Evolutionary conservation across 2,888 invertebrate genomes (phyloP).

Genomic region (Drosophila basisetae): DNA sequence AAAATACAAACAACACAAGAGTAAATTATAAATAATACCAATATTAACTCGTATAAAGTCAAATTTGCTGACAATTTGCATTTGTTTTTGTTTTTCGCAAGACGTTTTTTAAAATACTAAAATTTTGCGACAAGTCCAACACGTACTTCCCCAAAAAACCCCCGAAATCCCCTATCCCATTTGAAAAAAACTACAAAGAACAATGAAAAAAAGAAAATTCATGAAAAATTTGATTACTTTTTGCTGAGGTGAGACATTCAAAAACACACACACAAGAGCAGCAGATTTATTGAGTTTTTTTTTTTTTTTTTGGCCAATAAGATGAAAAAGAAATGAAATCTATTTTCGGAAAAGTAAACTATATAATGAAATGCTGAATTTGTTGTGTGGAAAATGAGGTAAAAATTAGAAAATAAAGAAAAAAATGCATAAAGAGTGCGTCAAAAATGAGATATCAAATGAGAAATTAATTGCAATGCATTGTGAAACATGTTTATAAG

Average conservation of each 20-base stretch:
- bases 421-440: slow-evolving; percentile 68
- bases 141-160: slow-evolving; percentile 36
- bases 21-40: slow-evolving; percentile 66
- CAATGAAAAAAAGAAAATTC: slow-evolving; percentile 25
- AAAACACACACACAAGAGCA: slow-evolving; percentile 84
- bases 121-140: slow-evolving; percentile 65
- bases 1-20: slow-evolving; percentile 62
- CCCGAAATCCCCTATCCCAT: slow-evolving; percentile 26
- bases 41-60: slow-evolving; percentile 72
- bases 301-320: slow-evolving; percentile 50
- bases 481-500: slow-evolving; percentile 86
- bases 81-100: slow-evolving; percentile 84
- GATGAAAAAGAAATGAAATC: slow-evolving; percentile 36
- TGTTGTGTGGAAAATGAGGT: slow-evolving; percentile 86
- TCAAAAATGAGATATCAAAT: slow-evolving; percentile 66
- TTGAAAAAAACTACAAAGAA: slow-evolving; percentile 18
- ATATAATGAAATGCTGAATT: slow-evolving; percentile 75
- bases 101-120: slow-evolving; percentile 68
- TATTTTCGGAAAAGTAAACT: slow-evolving; percentile 42
- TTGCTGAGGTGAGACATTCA: slow-evolving; percentile 86
- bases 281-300: slow-evolving; percentile 58
- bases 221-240: slow-evolving; percentile 61
- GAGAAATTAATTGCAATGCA: slow-evolving; percentile 83
- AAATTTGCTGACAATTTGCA: slow-evolving; percentile 78
- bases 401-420: slow-evolving; percentile 64